Conservation (phyloP, 2,888 invertebrate genomes). For the Epinotia demarniana region DNA sequence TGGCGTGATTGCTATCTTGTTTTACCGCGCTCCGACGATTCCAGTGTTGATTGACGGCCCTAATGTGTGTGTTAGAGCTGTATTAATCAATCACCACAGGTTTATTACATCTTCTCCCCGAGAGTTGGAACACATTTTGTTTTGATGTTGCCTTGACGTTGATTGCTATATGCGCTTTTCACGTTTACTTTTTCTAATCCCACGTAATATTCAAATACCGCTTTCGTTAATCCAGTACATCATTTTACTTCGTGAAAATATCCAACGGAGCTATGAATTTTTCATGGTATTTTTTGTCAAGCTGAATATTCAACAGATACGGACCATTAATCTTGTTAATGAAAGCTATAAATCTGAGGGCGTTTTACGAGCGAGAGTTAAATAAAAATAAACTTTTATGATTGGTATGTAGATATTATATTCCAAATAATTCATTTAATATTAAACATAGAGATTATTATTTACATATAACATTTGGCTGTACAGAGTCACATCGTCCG, state of each 20-base stretch:
- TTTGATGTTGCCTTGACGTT: conserved; percentile 57
- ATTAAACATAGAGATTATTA: conserved; percentile 80
- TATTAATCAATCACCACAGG: conserved; percentile 76
- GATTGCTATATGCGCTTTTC: conserved; percentile 67
- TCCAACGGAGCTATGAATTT: conserved; percentile 36
- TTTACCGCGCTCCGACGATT: conserved; percentile 65
- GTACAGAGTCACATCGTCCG: conserved; percentile 68
- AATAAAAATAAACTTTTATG: conserved; percentile 61
- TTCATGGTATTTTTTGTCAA: conserved; percentile 35
- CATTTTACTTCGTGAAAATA: conserved; percentile 22
- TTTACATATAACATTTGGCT: conserved; percentile 82
- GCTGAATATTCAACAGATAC: conserved; percentile 44
- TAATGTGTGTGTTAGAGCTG: conserved; percentile 73
- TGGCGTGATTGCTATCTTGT: conserved; percentile 68
- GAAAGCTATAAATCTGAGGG: conserved; percentile 43
- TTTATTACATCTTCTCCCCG: conserved; percentile 64
- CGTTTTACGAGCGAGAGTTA: conserved; percentile 47
- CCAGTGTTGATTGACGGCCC: conserved; percentile 74
- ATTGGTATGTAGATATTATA: conserved; percentile 80
- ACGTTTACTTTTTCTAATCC: conserved; percentile 53
- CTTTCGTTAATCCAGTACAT: conserved; percentile 22
- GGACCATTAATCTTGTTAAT: conserved; percentile 44
- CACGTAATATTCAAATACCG: conserved; percentile 24
- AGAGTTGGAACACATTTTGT: conserved; percentile 61
- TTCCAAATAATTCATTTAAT: conserved; percentile 81